phyloP scores from a whole-genome alignment of 2,888 invertebrate species.

The Pandemis heparana region DNA sequence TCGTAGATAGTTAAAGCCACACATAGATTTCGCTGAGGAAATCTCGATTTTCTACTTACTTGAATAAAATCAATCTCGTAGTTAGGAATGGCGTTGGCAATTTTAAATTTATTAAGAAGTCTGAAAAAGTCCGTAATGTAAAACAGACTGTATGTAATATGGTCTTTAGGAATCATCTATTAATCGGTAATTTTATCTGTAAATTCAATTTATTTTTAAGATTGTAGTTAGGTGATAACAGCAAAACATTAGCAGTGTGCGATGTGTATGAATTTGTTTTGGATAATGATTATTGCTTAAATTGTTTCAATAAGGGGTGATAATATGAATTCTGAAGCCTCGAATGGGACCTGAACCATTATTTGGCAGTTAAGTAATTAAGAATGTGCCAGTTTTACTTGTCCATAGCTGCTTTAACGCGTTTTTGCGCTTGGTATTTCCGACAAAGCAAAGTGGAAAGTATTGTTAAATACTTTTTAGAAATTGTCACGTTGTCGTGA shows the following conservation, averaged over 20 bases:
- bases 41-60: conserved; percentile 76
- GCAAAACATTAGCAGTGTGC: conserved; percentile 66
- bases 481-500: conserved; percentile 26
- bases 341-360: conserved; percentile 58
- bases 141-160: conserved; percentile 74
- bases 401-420: conserved; percentile 55
- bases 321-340: conserved; percentile 74
- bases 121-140: conserved; percentile 74
- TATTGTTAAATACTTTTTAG: conserved; percentile 12
- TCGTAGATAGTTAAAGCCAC: conserved; percentile 62
- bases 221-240: conserved; percentile 76
- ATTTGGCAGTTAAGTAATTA: conserved; percentile 44
- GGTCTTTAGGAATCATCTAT: conserved; percentile 72
- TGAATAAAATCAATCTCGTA: conserved; percentile 77
- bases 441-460: conserved; percentile 11
- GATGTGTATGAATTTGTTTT: conserved; percentile 64
- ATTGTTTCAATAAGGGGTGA: conserved; percentile 57
- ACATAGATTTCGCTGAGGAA: conserved; percentile 73
- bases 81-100: conserved; percentile 77
- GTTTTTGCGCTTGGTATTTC: conserved; percentile 55
- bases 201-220: conserved; percentile 78
- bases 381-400: conserved; percentile 48
- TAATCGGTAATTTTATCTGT: conserved; percentile 76
- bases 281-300: conserved; percentile 63
- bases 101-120: conserved; percentile 75